phyloP scores from a whole-genome alignment of 2,113 vertebrate genomes.

The Vombatus ursinus region DNA sequence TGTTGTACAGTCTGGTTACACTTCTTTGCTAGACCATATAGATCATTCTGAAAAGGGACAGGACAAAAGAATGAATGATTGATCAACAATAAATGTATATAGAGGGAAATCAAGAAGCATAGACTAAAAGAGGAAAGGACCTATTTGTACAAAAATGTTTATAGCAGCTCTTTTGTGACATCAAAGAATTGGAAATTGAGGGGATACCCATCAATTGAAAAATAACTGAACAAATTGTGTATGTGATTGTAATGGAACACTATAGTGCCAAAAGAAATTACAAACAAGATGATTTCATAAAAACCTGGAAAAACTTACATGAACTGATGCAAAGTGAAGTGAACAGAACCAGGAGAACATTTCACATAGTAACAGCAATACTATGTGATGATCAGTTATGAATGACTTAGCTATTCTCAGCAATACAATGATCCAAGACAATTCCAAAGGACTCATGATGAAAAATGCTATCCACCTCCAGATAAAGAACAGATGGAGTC shows the following conservation, averaged over 20 bases:
- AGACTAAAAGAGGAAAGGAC: not conserved
- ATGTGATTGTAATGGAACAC: too few species aligned
- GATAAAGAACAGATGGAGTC: not conserved
- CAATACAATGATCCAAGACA: too few species aligned
- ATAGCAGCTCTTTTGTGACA: not conserved
- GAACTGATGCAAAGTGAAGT: too few species aligned
- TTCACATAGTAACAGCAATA: too few species aligned
- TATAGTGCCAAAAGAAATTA: too few species aligned
- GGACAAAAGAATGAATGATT: slow-evolving; percentile 10
- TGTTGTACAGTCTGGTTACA: slow-evolving; percentile 87
- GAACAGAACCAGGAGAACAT: too few species aligned
- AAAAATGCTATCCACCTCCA: not conserved
- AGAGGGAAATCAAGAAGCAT: not conserved
- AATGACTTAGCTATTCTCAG: too few species aligned
- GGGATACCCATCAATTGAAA: not conserved
- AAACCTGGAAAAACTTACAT: too few species aligned
- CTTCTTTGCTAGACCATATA: slow-evolving; percentile 93
- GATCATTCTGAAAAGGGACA: slow-evolving; percentile 85
- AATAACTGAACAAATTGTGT: not conserved
- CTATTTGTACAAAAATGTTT: not conserved
- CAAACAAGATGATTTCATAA: too few species aligned
- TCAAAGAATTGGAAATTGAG: not conserved
- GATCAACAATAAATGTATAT: not conserved
- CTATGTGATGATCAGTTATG: too few species aligned
- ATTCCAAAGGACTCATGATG: too few species aligned